Base-by-base conservation (phyloP, 1,140 invertebrate species). In the Heterodera carotae region DNA sequence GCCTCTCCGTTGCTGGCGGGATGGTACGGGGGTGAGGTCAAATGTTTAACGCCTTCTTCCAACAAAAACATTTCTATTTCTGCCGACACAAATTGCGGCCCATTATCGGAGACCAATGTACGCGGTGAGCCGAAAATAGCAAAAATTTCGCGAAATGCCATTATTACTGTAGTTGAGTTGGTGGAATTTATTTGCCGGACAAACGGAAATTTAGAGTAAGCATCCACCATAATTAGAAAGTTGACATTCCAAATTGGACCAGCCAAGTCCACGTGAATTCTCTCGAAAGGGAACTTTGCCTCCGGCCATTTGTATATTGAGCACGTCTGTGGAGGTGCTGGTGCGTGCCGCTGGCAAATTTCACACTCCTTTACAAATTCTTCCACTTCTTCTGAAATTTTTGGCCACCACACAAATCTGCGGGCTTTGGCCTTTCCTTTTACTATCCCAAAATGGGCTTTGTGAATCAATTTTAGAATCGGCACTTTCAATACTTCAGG, bases 251-350 rank as follows among this genome's bases (percentile, higher is more conserved):
- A 64, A 62, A 88, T 87, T n/a, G 88, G 89, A 15, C 89, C 89
- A 5, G 88, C 88, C 81, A 89, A 90, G 80, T 90, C 90, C 0
- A 89, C 83, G 77, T 91, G 89, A 0, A 90, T 59, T 68, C 89
- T 79, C 25, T 87, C 79, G 88, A 89, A 90, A 2, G 88, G 89
- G 64, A 73, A 82, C 27, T 78, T 80, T n/a, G 89, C 83, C 72
- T 77, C 79, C 12, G 80, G 75, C 89, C 89, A 90, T 3, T n/a
- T 10, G 60, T 71, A 18, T n/a, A 31, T 7, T 10, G 34, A 22
- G n/a, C 8, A 22, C 10, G 25, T 25, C 31, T 10, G 0, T 6
- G 67, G 25, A 1, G 34, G 34, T 7, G 34, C 25, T 5, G 67
- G 25, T 48, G 67, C n/a, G 31, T 29, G 22, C 25, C 43, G 22